Base-by-base conservation (phyloP, 2,888 invertebrate species). In the Zaprionus bogoriensis region DNA sequence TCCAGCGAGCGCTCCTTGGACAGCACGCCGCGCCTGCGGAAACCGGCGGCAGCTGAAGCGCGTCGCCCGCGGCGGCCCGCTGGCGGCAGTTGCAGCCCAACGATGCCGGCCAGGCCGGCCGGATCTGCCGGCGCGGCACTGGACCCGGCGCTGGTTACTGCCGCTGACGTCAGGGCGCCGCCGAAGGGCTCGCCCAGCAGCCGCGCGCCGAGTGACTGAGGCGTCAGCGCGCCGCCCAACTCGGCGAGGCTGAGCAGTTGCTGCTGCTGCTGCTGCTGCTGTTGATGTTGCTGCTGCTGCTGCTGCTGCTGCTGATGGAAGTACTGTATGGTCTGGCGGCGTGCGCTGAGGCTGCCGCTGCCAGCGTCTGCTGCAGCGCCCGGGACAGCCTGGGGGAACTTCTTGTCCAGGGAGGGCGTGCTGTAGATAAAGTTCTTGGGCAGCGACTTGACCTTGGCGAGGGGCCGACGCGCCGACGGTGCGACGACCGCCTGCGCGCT, bases 341-440 rank as follows among this genome's bases (percentile, higher is more conserved):
- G 87, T 55, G 84, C 88, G 6, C 69, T 58, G 3, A 74, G 46
- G 6, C 67, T 76, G 22, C 32, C 32, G 14, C 14, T 7, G 14
- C 17, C 14, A 7, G 7, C 32, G 14, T 14, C 32, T 6, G 32
- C 14, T 3, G 14, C 14, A 2, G 32, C 6, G 2, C 14, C 7
- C 4, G 50, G 50, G 20, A 50, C 74, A 2, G 88, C 5, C 5
- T n/a, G 42, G 2, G 27, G 86, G 25, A 89, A 89, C 63, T 90
- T 90, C 59, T 90, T 91, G 28, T 91, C 91, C 70, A 91, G 73
- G 48, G 90, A 89, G 3, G 95, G 95, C 68, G 95, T 95, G 90
- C 95, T 95, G 91, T 96, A 96, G 27, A 94, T 96, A 90, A 96
- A 97, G 91, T 96, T 95, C 55, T 96, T 94, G 54, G 96, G 96